These are phyloP conservation scores for Spea bombifrons DNA, from an alignment of 2,113 vertebrate species.

Conservation along the genomic window DNA sequence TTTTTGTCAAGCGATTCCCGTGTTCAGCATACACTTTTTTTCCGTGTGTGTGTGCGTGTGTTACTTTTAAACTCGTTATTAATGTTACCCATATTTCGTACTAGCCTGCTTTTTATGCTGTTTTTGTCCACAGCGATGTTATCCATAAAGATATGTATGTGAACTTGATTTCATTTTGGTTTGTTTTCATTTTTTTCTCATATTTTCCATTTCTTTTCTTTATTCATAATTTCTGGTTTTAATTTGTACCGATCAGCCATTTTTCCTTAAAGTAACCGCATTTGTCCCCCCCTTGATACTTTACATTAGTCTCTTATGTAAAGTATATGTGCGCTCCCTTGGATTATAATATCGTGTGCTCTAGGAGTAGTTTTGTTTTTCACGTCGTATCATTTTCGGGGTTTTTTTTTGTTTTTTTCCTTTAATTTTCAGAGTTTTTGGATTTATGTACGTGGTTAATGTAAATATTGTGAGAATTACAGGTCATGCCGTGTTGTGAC, in stretches of 20 bases:
- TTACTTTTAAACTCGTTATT: constrained; percentile 51
- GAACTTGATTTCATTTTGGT: constrained; percentile 51
- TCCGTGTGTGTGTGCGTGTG: constrained; percentile 50
- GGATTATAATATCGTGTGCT: constrained; percentile 70
- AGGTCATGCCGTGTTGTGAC: constrained; percentile 92
- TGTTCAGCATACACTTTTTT: constrained; percentile 49
- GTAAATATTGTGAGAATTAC: constrained; percentile 96
- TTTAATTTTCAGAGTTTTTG: constrained; percentile 64
- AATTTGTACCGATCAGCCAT: constrained; percentile 57
- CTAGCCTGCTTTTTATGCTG: constrained; percentile 52
- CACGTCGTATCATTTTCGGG: constrained; percentile 62
- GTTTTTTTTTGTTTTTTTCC: constrained; percentile 41
- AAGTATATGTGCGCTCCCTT: constrained; percentile 78
- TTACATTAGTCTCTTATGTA: constrained; percentile 72
- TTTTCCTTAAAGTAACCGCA: constrained; percentile 59
- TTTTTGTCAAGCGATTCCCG: constrained; percentile 52
- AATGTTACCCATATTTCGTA: constrained; percentile 48
- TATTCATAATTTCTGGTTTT: too few species aligned
- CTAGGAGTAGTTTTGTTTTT: constrained; percentile 71
- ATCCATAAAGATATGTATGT: constrained; percentile 50
- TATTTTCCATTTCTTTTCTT: too few species aligned
- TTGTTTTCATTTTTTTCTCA: constrained; percentile 38
- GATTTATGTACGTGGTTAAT: constrained; percentile 87
- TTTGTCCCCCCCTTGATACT: constrained; percentile 70
- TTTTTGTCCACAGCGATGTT: constrained; percentile 53